phyloP scores from a whole-genome alignment of 2,888 invertebrate genomes.

The Epinotia brunnichana region DNA sequence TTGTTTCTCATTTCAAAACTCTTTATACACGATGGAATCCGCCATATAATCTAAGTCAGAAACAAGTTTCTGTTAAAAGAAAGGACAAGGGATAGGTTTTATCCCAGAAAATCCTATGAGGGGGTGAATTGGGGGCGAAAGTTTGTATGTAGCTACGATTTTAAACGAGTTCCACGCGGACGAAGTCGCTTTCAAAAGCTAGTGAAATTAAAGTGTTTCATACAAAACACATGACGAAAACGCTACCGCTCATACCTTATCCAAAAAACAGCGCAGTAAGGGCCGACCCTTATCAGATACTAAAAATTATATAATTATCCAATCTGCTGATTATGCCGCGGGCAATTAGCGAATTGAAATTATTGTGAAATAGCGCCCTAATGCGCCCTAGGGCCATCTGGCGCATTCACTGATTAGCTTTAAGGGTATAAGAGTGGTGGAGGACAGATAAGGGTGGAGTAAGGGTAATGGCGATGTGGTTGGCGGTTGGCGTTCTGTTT shows the following conservation, averaged over 20 bases:
- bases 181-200: neutral
- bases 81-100: too few species aligned
- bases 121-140: too few species aligned
- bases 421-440: conserved; percentile 33
- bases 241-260: conserved; percentile 39
- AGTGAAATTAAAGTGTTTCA: neutral
- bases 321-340: conserved; percentile 73
- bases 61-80: too few species aligned
- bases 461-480: conserved; percentile 15
- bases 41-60: too few species aligned
- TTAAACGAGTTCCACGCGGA: too few species aligned
- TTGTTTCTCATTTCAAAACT: too few species aligned
- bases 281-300: conserved; percentile 54
- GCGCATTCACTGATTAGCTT: conserved; percentile 69
- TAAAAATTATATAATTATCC: conserved; percentile 70
- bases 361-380: conserved; percentile 72
- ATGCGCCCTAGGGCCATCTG: conserved; percentile 71
- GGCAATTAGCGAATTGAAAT: conserved; percentile 76
- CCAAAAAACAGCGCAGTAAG: conserved; percentile 43
- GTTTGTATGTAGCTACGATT: too few species aligned
- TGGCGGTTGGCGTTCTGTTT: neutral
- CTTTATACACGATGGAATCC: too few species aligned
- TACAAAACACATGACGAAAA: neutral
- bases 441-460: conserved; percentile 2
- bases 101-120: too few species aligned